Conservation (phyloP, 1,140 invertebrate genomes). For the Melitaea cinxia region DNA sequence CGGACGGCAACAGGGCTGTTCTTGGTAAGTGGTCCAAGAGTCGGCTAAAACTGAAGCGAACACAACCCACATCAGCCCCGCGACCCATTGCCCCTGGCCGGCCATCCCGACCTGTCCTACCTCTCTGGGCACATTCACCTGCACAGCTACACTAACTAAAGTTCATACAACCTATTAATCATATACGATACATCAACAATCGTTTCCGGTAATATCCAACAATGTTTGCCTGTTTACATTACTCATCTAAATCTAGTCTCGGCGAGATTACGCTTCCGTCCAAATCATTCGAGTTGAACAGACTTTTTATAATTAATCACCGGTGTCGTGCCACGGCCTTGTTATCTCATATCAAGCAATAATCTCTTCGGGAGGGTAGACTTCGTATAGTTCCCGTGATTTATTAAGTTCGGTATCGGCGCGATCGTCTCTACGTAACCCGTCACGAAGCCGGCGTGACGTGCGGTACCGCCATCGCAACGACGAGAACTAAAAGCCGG, state of each 20-base stretch:
- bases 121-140: slow-evolving; percentile 56
- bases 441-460: slow-evolving; percentile 47
- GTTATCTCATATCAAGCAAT: slow-evolving; percentile 73
- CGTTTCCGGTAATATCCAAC: slow-evolving; percentile 67
- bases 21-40: slow-evolving; percentile 77
- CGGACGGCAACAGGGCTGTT: slow-evolving; percentile 77
- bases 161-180: slow-evolving; percentile 48
- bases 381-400: slow-evolving; percentile 64
- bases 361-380: slow-evolving; percentile 67
- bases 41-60: slow-evolving; percentile 62
- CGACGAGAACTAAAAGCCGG: slow-evolving; percentile 63
- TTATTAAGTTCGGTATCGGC: slow-evolving; percentile 65
- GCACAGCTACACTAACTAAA: slow-evolving; percentile 48
- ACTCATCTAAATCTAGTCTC: slow-evolving; percentile 65
- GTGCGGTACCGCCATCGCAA: slow-evolving; percentile 68
- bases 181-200: slow-evolving; percentile 62
- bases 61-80: slow-evolving; percentile 56
- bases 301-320: slow-evolving; percentile 70
- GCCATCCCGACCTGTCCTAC: slow-evolving; percentile 51
- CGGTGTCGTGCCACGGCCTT: slow-evolving; percentile 49
- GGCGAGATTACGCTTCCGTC: slow-evolving; percentile 62
- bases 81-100: slow-evolving; percentile 55
- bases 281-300: slow-evolving; percentile 60
- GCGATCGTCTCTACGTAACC: slow-evolving; percentile 62
- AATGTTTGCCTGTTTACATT: slow-evolving; percentile 75